Evolutionary conservation across 1,140 invertebrate genomes (phyloP), one percentile per base, ranked within the genome.

Genomic region (Gonioctena quinquepunctata): DNA sequence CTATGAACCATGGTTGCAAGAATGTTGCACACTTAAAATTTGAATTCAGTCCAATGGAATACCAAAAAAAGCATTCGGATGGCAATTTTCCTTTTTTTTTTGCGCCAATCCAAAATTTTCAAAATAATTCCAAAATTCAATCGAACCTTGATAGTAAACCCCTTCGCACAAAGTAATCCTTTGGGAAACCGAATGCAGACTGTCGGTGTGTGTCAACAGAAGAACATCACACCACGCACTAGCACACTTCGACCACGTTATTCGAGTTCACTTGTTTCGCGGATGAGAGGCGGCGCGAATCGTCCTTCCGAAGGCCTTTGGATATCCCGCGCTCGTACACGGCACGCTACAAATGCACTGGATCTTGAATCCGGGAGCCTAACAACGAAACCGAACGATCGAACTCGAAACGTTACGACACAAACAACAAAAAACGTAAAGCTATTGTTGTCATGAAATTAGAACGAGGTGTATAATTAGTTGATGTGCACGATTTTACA

Each of bases 261-360:
- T 71, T 68, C 66, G 63, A 67, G 69, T 71, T 71, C 54, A 71
- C 70, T 71, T 60, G 63, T 70, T 71, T 71, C 50, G 23, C 26
- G n/a, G 42, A 18, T 18, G 28, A 19, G 11, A 33, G 42, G 21
- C 18, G 52, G 18, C 27, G 28, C 28, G 11, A 33, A 63, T 48
- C 18, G 52, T 60, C 33, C 33, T 72, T 72, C 68, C 49, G 68
- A 72, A 72, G 66, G 70, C 66, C 66, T 57, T 28, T 69, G 64
- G 70, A 64, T 67, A 67, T 66, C 57, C 69, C 69, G 62, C 69
- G 69, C 68, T 71, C 69, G 27, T n/a, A n/a, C 13, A 42, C 52
- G 66, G 70, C 70, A 54, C 49, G 64, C 70, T 68, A 68, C 56
- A 66, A 42, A 71, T 71, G 70, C 66, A 71, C 70, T 72, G 70